Evolutionary conservation across 2,888 invertebrate genomes (phyloP).

Genomic region (Conchocele bisecta): DNA sequence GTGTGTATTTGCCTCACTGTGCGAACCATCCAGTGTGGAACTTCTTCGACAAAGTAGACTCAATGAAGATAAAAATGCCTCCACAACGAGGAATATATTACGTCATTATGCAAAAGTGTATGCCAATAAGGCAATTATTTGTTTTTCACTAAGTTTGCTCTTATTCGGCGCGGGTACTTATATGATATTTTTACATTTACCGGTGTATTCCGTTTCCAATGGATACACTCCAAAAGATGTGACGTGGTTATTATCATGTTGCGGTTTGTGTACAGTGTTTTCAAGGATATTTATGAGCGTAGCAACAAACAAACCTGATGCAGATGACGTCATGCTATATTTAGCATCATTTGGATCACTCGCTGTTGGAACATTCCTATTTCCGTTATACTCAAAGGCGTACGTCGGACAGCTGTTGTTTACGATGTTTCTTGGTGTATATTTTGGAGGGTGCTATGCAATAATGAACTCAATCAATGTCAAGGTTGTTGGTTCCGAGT

Average conservation of each 20-base stretch:
- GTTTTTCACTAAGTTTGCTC: conserved; percentile 51
- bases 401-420: conserved; percentile 54
- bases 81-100: conserved; percentile 19
- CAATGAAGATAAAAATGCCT: conserved; percentile 23
- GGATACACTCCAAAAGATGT: conserved; percentile 39
- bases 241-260: conserved; percentile 49
- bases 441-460: conserved; percentile 60
- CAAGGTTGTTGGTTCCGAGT: conserved; percentile 47
- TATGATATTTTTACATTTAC: conserved; percentile 63
- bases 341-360: conserved; percentile 51
- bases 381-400: conserved; percentile 53
- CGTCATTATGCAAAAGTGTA: conserved; percentile 52
- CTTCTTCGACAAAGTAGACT: conserved; percentile 37
- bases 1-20: conserved; percentile 53
- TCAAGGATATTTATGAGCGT: conserved; percentile 53
- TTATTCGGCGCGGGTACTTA: conserved; percentile 58
- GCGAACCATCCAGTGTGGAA: conserved; percentile 60
- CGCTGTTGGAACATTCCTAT: conserved; percentile 52
- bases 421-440: conserved; percentile 54
- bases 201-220: conserved; percentile 44
- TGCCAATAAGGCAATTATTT: conserved; percentile 48
- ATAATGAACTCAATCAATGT: conserved; percentile 60
- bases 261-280: conserved; percentile 52
- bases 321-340: conserved; percentile 58
- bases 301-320: conserved; percentile 47